A percentile compares a stretch with the other conserved stretches of the same genome.
These are phyloP conservation scores for Psammodynastes pulverulentus DNA, from an alignment of 2,113 vertebrate genomes.

Conservation along the genomic window DNA sequence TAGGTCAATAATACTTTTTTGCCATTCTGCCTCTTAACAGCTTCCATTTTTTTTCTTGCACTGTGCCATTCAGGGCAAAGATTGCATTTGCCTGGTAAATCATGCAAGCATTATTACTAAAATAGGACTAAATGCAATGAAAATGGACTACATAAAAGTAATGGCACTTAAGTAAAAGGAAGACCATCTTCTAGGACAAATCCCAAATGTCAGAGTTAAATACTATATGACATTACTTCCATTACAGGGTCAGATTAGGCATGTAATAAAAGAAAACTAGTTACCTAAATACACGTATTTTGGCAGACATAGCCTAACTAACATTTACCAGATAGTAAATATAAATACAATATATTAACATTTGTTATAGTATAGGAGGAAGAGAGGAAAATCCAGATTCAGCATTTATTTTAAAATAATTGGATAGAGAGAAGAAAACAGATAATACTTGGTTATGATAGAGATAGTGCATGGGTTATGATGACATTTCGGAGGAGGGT, in stretches of 20 bases:
- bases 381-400: neutral
- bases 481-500: neutral
- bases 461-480: neutral
- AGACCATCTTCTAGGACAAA: conserved; percentile 74
- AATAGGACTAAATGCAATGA: conserved; percentile 88
- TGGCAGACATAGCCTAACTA: conserved; percentile 40
- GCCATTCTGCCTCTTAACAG: conserved; percentile 94
- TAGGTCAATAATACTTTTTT: conserved; percentile 99
- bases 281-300: conserved; percentile 47
- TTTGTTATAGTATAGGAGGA: neutral
- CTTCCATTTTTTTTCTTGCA: conserved; percentile 88
- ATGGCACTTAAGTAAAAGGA: conserved; percentile 80
- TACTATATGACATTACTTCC: conserved; percentile 75
- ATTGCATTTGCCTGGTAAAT: conserved; percentile 94
- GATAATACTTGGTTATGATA: neutral
- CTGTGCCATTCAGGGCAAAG: conserved; percentile 88
- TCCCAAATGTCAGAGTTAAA: conserved; percentile 78
- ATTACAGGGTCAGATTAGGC: conserved; percentile 71
- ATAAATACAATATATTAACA: neutral
- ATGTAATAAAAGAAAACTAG: conserved; percentile 65
- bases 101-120: conserved; percentile 92
- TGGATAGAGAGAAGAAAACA: neutral
- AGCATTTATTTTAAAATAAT: neutral
- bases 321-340: conserved; percentile 46
- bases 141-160: conserved; percentile 81